These are phyloP conservation scores for Linyphia triangularis DNA, from an alignment of 2,888 invertebrate species.

Conservation along the genomic window DNA sequence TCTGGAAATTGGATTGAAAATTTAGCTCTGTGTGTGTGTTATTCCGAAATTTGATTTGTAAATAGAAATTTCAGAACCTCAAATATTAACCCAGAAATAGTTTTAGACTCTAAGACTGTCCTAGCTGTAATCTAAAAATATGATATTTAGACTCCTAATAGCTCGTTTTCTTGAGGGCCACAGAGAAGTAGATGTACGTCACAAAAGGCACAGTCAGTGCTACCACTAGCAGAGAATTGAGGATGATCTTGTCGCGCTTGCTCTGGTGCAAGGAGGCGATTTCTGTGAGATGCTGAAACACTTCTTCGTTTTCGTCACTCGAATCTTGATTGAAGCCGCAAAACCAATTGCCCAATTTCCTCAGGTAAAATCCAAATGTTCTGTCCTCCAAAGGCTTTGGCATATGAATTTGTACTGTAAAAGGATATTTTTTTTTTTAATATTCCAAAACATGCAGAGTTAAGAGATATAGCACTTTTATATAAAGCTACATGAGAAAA, in stretches of 20 bases:
- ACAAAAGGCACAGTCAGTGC: constrained; percentile 77
- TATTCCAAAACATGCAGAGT: background rate
- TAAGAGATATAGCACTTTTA: too few species aligned
- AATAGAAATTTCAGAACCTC: too few species aligned
- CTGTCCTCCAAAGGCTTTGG: background rate
- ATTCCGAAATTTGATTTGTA: too few species aligned
- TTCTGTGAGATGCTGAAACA: constrained; percentile 50
- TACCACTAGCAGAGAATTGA: constrained; percentile 76
- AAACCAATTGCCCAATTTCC: constrained; percentile 77
- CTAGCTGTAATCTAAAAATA: too few species aligned
- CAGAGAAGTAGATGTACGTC: constrained; percentile 77
- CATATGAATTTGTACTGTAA: background rate
- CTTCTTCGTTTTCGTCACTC: constrained; percentile 45
- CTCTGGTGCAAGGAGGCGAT: constrained; percentile 77
- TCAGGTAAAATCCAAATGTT: constrained; percentile 9
- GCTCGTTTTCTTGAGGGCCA: too few species aligned
- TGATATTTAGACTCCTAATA: too few species aligned
- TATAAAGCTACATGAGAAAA: too few species aligned
- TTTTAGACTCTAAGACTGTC: too few species aligned
- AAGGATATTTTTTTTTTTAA: background rate
- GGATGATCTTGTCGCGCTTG: constrained; percentile 75
- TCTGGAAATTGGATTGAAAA: too few species aligned
- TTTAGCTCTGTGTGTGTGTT: too few species aligned
- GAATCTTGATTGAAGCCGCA: constrained; percentile 77
- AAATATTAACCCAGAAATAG: too few species aligned